phyloP scores from a whole-genome alignment of 2,797 vertebrate genomes.

The Phoxinus dragarum region DNA sequence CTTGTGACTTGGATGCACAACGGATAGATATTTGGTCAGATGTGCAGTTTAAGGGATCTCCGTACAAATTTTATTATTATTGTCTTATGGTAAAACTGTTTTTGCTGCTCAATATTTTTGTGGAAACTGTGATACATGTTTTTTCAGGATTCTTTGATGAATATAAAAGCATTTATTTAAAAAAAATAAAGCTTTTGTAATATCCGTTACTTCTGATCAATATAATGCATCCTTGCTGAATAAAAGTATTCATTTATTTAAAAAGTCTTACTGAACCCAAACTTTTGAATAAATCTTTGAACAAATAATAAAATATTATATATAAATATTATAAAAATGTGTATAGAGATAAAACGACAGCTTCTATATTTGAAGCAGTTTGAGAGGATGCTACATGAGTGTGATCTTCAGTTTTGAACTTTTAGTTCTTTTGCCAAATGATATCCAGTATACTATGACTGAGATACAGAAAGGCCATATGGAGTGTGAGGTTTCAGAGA shows the following conservation, averaged over 20 bases:
- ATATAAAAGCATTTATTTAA: neutral
- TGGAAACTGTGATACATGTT: no score
- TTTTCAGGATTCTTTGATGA: neutral
- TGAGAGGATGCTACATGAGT: neutral
- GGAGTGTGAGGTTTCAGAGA: slow-evolving; percentile 22
- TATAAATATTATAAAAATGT: neutral
- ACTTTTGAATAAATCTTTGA: neutral
- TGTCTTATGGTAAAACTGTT: neutral
- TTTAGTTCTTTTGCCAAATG: neutral
- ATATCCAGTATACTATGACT: neutral
- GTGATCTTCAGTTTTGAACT: neutral
- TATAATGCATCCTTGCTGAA: neutral
- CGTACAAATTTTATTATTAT: neutral
- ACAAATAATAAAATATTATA: neutral
- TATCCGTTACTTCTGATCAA: no score
- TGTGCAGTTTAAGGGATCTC: neutral
- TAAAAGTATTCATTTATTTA: neutral
- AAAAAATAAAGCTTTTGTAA: neutral
- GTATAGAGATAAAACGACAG: neutral
- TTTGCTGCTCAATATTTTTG: neutral
- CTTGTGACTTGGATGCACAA: neutral
- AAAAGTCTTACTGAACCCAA: neutral
- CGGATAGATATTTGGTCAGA: neutral
- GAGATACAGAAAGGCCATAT: neutral
- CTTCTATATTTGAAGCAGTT: neutral